A percentile compares a stretch with the other conserved stretches of the same genome.
These are phyloP conservation scores for Rhinichthys osculus DNA, from an alignment of 2,797 vertebrate genomes.

Conservation along the genomic window DNA sequence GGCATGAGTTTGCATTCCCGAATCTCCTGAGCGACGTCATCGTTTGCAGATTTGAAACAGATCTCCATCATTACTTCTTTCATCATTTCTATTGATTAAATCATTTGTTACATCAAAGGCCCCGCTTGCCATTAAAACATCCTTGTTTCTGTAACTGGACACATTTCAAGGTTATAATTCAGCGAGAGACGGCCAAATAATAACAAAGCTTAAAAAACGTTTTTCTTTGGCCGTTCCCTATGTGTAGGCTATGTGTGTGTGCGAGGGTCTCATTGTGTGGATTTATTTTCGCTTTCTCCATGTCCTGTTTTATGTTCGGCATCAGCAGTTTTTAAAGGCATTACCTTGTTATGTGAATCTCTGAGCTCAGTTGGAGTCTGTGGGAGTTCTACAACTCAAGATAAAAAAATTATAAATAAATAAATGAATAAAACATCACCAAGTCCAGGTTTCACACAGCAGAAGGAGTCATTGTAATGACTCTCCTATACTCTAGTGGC, in stretches of 20 bases:
- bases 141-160: constrained; percentile 43
- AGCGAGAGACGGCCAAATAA: constrained; percentile 59
- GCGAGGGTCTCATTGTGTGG: constrained; percentile 58
- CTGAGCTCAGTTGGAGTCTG: constrained; percentile 60
- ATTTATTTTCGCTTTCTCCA: constrained; percentile 64
- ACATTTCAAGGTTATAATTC: constrained; percentile 58
- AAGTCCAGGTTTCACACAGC: constrained; percentile 54
- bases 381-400: constrained; percentile 28
- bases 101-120: constrained; percentile 53
- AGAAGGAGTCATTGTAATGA: constrained; percentile 54
- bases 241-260: constrained; percentile 38
- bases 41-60: constrained; percentile 58
- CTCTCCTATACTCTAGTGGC: constrained; percentile 59
- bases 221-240: constrained; percentile 28
- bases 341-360: constrained; percentile 64
- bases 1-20: constrained; percentile 30
- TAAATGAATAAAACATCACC: constrained; percentile 45
- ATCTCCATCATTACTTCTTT: constrained; percentile 47
- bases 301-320: constrained; percentile 65
- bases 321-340: constrained; percentile 68
- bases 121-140: constrained; percentile 35
- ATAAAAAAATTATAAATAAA: constrained; percentile 32
- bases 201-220: constrained; percentile 57
- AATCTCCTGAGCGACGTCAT: constrained; percentile 40
- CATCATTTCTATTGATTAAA: constrained; percentile 61